Evolutionary conservation across 2,797 vertebrate species (phyloP), one percentile per base, ranked within the genome.

Genomic region (Rhinophrynus dorsalis): DNA sequence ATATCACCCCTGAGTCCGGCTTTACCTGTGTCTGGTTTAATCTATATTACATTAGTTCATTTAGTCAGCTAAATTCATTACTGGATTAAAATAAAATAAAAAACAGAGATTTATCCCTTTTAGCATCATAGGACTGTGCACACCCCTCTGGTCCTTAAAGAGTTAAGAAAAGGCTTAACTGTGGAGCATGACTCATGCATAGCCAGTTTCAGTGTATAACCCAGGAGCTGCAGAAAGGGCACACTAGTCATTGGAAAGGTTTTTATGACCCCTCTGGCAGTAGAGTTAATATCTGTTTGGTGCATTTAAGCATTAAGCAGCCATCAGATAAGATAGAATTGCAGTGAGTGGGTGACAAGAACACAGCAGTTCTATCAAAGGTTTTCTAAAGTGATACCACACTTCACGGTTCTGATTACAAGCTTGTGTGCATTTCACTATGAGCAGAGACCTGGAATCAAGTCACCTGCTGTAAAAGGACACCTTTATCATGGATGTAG

Each of bases 401-500:
- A 44, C 40, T 67, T 67, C 30, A 55, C 15, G 21, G 6, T 11
- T 37, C 29, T 44, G 30, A 23, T 26, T 44, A 17, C 52, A 58
- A 67, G 52, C 65, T n/a, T 67, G 54, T 48, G 54, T 20, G 42
- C 29, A 48, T 58, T 55, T 57, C 38, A 27, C 38, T 54, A 24
- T 13, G n/a, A 26, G 9, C 10, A n/a, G 20, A 47, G 23, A 32
- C 37, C 21, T 47, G 29, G 30, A 30, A 57, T 38, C 3, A 48
- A 20, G 13, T 42, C 54, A 68, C 42, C 42, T 59, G 65, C 35
- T 32, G 18, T n/a, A n/a, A n/a, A n/a, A n/a, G n/a, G n/a, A n/a
- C n/a, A n/a, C n/a, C n/a, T n/a, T n/a, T n/a, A n/a, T n/a, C n/a
- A n/a, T n/a, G n/a, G n/a, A n/a, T n/a, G n/a, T n/a, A n/a, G n/a